Conservation (phyloP, 2,113 vertebrate genomes). For the Chelonoidis abingdonii region DNA sequence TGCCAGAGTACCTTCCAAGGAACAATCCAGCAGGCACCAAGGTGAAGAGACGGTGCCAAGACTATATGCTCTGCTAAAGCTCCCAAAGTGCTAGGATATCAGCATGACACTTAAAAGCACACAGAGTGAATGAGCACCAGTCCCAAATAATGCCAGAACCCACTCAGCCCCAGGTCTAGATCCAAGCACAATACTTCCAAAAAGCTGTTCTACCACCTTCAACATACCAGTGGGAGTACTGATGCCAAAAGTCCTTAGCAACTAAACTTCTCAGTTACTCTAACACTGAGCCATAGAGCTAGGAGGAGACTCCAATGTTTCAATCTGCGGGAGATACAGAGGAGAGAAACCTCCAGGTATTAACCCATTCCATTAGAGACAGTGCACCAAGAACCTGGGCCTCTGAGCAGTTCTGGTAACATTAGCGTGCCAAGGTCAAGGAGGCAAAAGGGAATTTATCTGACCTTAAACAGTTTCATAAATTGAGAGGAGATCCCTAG, state of each 20-base stretch:
- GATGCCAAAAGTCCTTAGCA: not conserved
- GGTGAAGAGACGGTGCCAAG: not conserved
- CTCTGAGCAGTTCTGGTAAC: not conserved
- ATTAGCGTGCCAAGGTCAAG: not conserved
- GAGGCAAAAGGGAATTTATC: not conserved
- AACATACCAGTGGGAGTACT: not conserved
- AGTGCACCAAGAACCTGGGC: not conserved
- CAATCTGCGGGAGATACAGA: not conserved
- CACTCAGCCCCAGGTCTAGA: not conserved
- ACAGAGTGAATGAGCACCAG: not conserved
- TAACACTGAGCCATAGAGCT: not conserved
- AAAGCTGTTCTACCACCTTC: not conserved
- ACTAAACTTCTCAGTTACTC: constrained; percentile 1
- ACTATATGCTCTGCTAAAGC: not conserved
- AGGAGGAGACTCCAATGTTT: not conserved
- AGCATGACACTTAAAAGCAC: not conserved
- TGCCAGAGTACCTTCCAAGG: not conserved
- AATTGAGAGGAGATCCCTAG: not conserved
- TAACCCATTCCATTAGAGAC: not conserved
- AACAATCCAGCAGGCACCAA: constrained; percentile 8
- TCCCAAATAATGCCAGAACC: not conserved
- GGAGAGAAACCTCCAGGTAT: not conserved
- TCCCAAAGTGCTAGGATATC: not conserved
- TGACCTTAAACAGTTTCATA: not conserved
- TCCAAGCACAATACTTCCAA: not conserved